Evolutionary conservation across 1,140 invertebrate species (phyloP).

Genomic region (Drosophila sp.): DNA sequence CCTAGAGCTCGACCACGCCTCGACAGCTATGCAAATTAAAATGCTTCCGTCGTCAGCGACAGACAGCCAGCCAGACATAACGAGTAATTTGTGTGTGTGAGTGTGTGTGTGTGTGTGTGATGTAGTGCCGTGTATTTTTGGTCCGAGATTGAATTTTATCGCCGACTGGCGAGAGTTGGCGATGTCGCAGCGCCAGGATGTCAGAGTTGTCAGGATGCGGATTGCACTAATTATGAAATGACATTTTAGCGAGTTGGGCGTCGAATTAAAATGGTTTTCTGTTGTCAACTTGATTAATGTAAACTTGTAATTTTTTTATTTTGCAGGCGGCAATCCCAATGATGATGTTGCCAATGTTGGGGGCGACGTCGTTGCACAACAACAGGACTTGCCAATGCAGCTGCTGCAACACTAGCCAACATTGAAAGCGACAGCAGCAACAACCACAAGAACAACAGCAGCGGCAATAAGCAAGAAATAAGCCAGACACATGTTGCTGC

Average conservation of each 20-base stretch:
- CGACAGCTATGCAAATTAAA: slow-evolving; percentile 74
- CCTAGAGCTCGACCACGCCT: slow-evolving; percentile 39
- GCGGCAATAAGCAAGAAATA: slow-evolving; percentile 6
- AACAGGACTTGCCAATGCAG: slow-evolving; percentile 5
- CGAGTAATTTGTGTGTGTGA: neutral
- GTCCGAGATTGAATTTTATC: slow-evolving; percentile 72
- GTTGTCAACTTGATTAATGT: slow-evolving; percentile 70
- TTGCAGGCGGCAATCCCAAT: slow-evolving; percentile 57
- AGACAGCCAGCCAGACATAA: neutral
- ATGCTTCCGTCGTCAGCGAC: slow-evolving; percentile 63
- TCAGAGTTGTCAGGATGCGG: slow-evolving; percentile 71
- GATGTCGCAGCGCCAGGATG: slow-evolving; percentile 45
- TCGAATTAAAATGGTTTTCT: slow-evolving; percentile 68
- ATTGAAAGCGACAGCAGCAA: slow-evolving; percentile 14
- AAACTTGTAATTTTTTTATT: slow-evolving; percentile 41
- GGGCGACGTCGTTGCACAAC: slow-evolving; percentile 27
- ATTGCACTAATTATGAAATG: slow-evolving; percentile 78
- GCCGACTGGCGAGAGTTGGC: slow-evolving; percentile 35
- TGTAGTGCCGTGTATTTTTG: too few relatives aligned
- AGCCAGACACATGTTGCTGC: slow-evolving; percentile 79
- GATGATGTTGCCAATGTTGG: slow-evolving; percentile 55
- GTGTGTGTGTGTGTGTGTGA: neutral
- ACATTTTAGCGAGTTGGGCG: slow-evolving; percentile 58
- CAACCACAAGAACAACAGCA: slow-evolving; percentile 7
- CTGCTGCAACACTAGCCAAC: neutral